phyloP scores from a whole-genome alignment of 1,140 invertebrate genomes.

The Leptinotarsa texana region DNA sequence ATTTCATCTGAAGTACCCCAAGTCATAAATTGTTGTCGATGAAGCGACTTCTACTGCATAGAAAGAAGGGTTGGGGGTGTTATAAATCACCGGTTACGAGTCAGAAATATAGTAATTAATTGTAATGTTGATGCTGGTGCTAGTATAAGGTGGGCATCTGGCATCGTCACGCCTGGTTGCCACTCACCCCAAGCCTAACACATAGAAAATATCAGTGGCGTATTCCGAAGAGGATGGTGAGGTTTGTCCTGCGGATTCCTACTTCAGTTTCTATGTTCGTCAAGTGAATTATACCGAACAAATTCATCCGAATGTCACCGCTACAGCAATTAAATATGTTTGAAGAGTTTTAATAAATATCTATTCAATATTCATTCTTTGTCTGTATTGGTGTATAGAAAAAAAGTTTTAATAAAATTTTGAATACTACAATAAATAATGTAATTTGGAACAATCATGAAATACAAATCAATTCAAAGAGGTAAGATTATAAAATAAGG shows the following conservation, averaged over 20 bases:
- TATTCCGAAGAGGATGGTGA: neutral
- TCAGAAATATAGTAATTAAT: conserved; percentile 37
- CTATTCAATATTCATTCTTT: too few species aligned
- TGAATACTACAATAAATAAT: too few species aligned
- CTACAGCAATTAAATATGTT: too few species aligned
- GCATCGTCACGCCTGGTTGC: conserved; percentile 36
- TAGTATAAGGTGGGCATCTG: conserved; percentile 33
- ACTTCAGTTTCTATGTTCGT: neutral
- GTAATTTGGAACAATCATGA: too few species aligned
- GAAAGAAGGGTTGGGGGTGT: conserved; percentile 23
- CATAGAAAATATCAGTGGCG: conserved; percentile 7
- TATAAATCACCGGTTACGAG: conserved; percentile 34
- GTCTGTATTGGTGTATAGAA: too few species aligned
- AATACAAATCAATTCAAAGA: too few species aligned
- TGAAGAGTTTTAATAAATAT: too few species aligned
- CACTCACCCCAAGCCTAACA: conserved; percentile 10
- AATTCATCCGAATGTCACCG: too few species aligned
- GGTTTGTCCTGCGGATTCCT: neutral
- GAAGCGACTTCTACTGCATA: neutral
- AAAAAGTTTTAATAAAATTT: too few species aligned
- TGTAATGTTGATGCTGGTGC: conserved; percentile 32
- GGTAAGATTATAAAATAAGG: too few species aligned
- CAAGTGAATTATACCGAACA: too few species aligned
- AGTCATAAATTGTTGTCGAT: conserved; percentile 1
- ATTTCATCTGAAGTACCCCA: conserved; percentile 5